phyloP scores from a whole-genome alignment of 2,797 vertebrate genomes.

The Eulemur mongoz region DNA sequence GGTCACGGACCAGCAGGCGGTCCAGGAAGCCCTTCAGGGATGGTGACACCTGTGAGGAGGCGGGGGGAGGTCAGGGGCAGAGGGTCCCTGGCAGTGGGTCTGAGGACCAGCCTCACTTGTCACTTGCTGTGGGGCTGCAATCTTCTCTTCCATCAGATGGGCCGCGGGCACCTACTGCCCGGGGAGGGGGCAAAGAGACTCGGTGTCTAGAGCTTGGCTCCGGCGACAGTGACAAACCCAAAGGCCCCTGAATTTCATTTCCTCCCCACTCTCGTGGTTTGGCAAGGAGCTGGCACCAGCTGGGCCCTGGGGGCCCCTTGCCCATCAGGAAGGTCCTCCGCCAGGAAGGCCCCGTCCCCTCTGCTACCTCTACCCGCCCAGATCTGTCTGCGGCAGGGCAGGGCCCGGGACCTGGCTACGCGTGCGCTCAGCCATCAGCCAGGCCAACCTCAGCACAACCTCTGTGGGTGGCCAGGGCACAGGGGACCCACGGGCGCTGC shows the following conservation, averaged over 20 bases:
- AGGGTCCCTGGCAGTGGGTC: background rate
- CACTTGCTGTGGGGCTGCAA: fast-evolving
- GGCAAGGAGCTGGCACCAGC: no score
- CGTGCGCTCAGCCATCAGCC: background rate
- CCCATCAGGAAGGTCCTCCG: background rate
- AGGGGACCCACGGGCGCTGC: fast-evolving
- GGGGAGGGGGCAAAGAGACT: background rate
- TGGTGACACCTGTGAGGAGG: constrained; percentile 89
- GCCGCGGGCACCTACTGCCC: background rate
- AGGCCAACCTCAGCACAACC: background rate
- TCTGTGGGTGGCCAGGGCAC: background rate
- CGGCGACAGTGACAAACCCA: background rate
- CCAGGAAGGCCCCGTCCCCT: no score
- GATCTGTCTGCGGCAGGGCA: background rate
- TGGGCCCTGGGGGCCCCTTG: background rate
- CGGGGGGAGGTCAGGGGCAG: background rate
- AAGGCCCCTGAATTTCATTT: background rate
- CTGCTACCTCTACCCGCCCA: background rate
- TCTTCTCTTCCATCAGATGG: background rate
- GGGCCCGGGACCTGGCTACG: background rate
- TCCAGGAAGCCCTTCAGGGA: constrained; percentile 96
- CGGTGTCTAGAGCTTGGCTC: background rate
- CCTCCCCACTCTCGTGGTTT: no score
- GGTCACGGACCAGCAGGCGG: constrained; percentile 94
- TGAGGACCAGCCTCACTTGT: background rate